Evolutionary conservation across 23 tunicate species (phyloP), one percentile per base, ranked within the genome.

Genomic region (Phallusia fumigata): DNA sequence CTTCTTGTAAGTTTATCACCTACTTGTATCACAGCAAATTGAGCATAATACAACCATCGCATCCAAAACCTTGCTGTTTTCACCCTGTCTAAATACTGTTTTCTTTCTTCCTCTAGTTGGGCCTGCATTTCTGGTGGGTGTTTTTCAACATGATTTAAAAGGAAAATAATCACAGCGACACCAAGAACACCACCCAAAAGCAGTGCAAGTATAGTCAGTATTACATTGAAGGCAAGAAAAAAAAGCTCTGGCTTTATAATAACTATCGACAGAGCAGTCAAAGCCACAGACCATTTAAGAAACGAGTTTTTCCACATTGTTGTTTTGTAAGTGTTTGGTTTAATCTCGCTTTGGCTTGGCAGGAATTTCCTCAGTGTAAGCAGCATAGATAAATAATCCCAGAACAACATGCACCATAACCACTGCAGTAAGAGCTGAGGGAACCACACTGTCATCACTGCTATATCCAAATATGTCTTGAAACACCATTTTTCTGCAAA

Each of bases 321-420:
- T 22, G n/a, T 40, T 40, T 40, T 10, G 47, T 40, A 40, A 40
- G 10, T 40, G 47, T 40, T 40, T 40, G 30, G 19, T 84, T 78
- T 88, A 94, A 15, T 91, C 98, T 33, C 65, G 77, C 86, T 94
- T 94, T 35, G 53, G 31, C 79, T 94, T 94, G 33, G 22, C 40
- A 16, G 94, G 88, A 24, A 88, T 84, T 2, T 94, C 84, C 79
- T 94, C 98, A 64, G 87, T 86, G 75, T 80, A 94, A 18, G 98
- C 98, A 33, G 91, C 86, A 77, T 89, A 94, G 0, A 94, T 74
- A 89, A 86, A 94, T 74, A 89, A 44, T 21, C 79, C 90, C 51
- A 94, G 76, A 24, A 94, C 82, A 75, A 94, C 80, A 79, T 94
- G 98, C 11, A 94, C 88, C 86, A 94, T 83, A 30, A 89, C 88